Evolutionary conservation across 37 sponge, comb jelly and placozoan genomes (phyloP), one percentile per base, ranked within the genome.

Genomic region (Spongilla lacustris): DNA sequence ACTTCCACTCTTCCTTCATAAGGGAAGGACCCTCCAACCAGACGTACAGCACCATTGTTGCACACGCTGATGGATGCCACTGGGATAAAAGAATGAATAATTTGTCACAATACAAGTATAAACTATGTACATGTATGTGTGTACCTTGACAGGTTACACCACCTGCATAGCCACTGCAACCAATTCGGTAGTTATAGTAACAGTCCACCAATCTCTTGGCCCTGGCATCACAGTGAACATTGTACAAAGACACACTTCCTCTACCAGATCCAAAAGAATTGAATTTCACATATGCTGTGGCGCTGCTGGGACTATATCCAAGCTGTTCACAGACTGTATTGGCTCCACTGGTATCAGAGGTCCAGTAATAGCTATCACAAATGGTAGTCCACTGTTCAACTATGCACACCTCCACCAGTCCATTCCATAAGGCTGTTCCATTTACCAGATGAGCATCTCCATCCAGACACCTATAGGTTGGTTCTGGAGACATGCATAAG

Each of bases 1-100:
- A 88, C 83, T 33, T 83, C 89, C 74, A 88, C 89, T 26, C 76
- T 68, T 50, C 89, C 89, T 66, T 84, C 85, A 21, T 73, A 84
- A n/a, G 68, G 74, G 48, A 29, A 76, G 14, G 74, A 19, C 5
- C 85, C 77, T 33, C 85, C 85, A 12, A 36, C 38, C 25, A 84
- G 67, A 10, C 85, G 37, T 14, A 84, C 58, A 10, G 1, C 21
- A 19, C 58, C 58, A 58, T 58, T 14, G 12, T 1, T 58, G 21
- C 58, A 58, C 58, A 58, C 58, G 11, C 58, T 58, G 4, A 17
- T 14, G 19, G 12, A 58, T 17, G 58, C 11, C 58, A 58, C 58
- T 58, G 58, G 58, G 1, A 17, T 46, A 8, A 46, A 58, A 19
- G 1, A 17, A 58, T 17, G 1, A 58, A 10, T 58, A 58, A 13